Base-by-base conservation (phyloP, 2,888 invertebrate species). In the Himalopsyche japonica region DNA sequence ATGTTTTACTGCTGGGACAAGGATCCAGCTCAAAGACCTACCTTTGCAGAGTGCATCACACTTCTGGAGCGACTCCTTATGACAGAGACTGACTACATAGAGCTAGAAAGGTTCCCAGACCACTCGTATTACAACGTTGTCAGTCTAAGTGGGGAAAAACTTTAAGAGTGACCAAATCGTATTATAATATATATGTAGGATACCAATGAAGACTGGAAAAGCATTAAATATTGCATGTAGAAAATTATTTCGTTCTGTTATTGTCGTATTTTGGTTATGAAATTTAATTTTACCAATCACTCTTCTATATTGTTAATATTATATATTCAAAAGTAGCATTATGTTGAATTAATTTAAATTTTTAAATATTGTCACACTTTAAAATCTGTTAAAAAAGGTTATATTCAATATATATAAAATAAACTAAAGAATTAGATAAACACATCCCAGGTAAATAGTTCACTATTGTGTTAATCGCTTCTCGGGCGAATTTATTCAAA, bases 1-100 rank as follows among this genome's bases (percentile, higher is more conserved):
- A 98, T 98, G 98, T 97, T 96, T 89, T 97, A 98, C 90, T 98
- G 98, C 90, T 98, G 98, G 98, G 96, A 97, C 87, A 95, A 96
- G 18, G 95, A 97, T 88, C 94, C 97, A 0, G 94, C 94, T n/a
- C 94, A 95, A 86, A 91, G 98, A 84, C 98, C 98, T 0, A 94
- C 95, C 78, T 98, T 98, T 90, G 92, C 93, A 0, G 97, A 98
- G 90, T 94, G 98, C 27, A 95, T 97, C 3, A 93, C 94, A 82
- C 93, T 97, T 89, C 91, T 98, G 80, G 98, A 98, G 89, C 95
- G 95, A 87, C 92, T 98, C 24, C 92, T 98, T 82, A 94, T 97
- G 88, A 96, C 96, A 76, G 98, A 98, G 91, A 97, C 97, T 88
- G 98, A 98, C 90, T 98, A 98, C 89, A 98, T 98, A 82, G 97